Conservation (phyloP, 2,113 vertebrate species). For the Bagarius yarrelli region DNA sequence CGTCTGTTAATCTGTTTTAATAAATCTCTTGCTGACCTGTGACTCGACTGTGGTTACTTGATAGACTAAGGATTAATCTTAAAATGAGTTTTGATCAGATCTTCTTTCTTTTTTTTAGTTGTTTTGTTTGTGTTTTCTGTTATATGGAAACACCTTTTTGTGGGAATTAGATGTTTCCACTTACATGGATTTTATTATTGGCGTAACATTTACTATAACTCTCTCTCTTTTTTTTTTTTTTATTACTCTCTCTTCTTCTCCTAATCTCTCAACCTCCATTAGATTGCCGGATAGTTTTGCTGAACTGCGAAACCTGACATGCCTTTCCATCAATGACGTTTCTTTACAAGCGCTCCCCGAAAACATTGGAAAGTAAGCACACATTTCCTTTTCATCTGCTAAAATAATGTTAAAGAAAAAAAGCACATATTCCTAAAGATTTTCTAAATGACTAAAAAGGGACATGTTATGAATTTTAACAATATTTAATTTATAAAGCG, state of each 20-base stretch:
- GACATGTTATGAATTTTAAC: not conserved
- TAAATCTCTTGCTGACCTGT: not conserved
- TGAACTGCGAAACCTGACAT: slow-evolving; percentile 89
- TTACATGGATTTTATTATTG: too few species aligned
- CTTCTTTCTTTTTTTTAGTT: not conserved
- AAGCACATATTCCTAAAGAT: not conserved
- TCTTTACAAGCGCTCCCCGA: slow-evolving; percentile 93
- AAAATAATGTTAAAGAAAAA: not conserved
- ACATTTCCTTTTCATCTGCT: not conserved
- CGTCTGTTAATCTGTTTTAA: not conserved
- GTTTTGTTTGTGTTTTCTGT: not conserved
- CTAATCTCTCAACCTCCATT: slow-evolving; percentile 25
- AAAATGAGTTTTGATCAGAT: slow-evolving; percentile 9
- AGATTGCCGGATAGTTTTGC: slow-evolving; percentile 96
- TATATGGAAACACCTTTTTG: too few species aligned
- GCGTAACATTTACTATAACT: not conserved
- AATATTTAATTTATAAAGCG: not conserved
- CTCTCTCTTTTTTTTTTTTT: not conserved
- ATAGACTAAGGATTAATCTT: not conserved
- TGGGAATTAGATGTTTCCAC: not conserved
- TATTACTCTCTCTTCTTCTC: not conserved
- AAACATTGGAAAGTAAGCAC: slow-evolving; percentile 97
- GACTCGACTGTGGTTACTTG: not conserved
- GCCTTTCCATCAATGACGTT: slow-evolving; percentile 98
- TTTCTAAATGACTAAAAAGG: not conserved